Evolutionary conservation across 2,888 invertebrate genomes (phyloP), one percentile per base, ranked within the genome.

Genomic region (Drepana falcataria): DNA sequence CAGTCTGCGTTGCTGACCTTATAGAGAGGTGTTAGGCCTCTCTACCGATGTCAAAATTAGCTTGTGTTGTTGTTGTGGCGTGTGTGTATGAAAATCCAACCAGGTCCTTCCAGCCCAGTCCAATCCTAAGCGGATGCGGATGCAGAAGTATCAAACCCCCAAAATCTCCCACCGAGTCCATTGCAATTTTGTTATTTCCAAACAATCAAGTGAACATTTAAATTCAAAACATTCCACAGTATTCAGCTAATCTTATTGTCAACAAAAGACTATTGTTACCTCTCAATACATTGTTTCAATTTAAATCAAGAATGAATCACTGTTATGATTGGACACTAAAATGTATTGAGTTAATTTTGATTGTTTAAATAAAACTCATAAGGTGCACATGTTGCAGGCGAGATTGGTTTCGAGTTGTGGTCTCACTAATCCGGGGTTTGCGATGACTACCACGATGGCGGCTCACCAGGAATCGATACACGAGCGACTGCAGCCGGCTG

Each of bases 361-460:
- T 85, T 88, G 87, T 87, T 87, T 87, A 79, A 81, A 75, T 68
- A 75, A 81, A 77, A 72, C 65, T 63, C 37, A 35, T 35, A 60
- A 61, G 57, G 48, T 51, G 41, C 21, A 33, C 47, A 55, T 55
- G 57, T 59, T 61, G 33, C 82, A 90, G 90, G 79, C 73, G 77
- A 86, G 87, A 78, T 84, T 83, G 80, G 79, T 77, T 81, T 83
- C 79, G 79, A 77, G 79, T 79, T 75, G 77, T 71, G 76, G 67
- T 69, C 69, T 80, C 73, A 77, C 77, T 83, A 80, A 83, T 79
- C 81, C 80, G 79, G 79, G 71, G 68, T 77, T 80, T 88, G 92
- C 89, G 78, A 92, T 92, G 91, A 92, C 92, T 91, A 87, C 92
- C 85, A 86, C 92, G 79, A 92, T 92, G 90, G 91, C 91, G 65